A percentile compares a stretch with the other conserved stretches of the same genome.
Evolutionary conservation across 2,888 invertebrate species (phyloP).

Genomic region (Sericinus montela): DNA sequence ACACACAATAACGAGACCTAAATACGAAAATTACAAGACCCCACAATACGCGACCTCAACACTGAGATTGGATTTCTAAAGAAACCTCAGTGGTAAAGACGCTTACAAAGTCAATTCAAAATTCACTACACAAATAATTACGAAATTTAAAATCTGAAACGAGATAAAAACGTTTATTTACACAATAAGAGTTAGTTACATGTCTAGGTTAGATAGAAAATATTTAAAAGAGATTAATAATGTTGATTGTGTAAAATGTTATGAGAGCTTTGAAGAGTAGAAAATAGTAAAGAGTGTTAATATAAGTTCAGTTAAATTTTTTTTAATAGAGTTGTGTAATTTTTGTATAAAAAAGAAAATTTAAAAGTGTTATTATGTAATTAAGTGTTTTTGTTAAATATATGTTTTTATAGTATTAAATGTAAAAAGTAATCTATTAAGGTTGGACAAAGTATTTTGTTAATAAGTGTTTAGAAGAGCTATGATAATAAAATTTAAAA

Average conservation of each 20-base stretch:
- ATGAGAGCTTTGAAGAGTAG: not conserved
- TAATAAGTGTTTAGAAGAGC: too few species aligned
- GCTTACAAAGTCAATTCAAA: slow-evolving; percentile 67
- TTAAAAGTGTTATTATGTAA: too few species aligned
- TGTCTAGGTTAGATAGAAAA: slow-evolving; percentile 76
- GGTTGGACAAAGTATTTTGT: too few species aligned
- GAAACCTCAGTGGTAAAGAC: slow-evolving; percentile 32
- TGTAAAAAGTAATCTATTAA: too few species aligned
- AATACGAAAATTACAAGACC: slow-evolving; percentile 67
- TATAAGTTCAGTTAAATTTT: too few species aligned
- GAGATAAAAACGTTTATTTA: slow-evolving; percentile 75
- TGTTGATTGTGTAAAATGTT: slow-evolving; percentile 5
- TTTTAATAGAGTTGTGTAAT: too few species aligned
- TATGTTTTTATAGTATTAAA: too few species aligned
- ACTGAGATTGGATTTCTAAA: slow-evolving; percentile 20
- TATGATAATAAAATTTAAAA: too few species aligned
- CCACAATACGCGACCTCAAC: slow-evolving; percentile 55
- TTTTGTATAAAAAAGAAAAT: too few species aligned
- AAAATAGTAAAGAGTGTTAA: not conserved
- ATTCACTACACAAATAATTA: slow-evolving; percentile 74
- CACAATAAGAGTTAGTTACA: slow-evolving; percentile 73
- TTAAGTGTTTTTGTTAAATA: too few species aligned
- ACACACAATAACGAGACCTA: slow-evolving; percentile 74
- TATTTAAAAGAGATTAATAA: slow-evolving; percentile 73
- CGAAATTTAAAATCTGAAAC: slow-evolving; percentile 70